These are phyloP conservation scores for Malurus cyaneus DNA, from an alignment of 2,113 vertebrate genomes.

Conservation along the genomic window DNA sequence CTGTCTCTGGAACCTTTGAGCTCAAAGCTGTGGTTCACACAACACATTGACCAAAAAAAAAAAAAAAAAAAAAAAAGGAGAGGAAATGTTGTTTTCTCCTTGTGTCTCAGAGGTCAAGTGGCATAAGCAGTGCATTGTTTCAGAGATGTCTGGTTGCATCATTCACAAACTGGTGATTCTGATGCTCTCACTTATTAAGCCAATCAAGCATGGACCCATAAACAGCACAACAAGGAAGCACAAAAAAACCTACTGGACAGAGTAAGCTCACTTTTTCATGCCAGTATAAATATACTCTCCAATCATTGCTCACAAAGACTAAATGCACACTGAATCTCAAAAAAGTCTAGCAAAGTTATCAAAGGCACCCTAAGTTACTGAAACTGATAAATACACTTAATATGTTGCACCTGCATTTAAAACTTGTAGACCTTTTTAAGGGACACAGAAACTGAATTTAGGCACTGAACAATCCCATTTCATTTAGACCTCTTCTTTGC, in stretches of 20 bases:
- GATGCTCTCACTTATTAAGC: neutral
- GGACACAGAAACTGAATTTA: neutral
- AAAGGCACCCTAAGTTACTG: neutral
- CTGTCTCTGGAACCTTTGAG: neutral
- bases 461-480: neutral
- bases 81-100: neutral
- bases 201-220: neutral
- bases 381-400: neutral
- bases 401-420: neutral
- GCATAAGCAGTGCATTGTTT: neutral
- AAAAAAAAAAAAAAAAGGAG: neutral
- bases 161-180: neutral
- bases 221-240: neutral
- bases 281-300: neutral
- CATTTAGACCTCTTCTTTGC: neutral
- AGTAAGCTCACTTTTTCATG: neutral
- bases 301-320: neutral
- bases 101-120: accelerated
- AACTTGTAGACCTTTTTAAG: neutral
- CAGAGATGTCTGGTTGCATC: neutral
- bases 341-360: neutral
- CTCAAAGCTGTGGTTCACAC: neutral
- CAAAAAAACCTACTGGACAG: neutral
- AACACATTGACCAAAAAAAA: accelerated
- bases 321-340: neutral